These are phyloP conservation scores for Lanistes nyassanus DNA, from an alignment of 1,140 invertebrate genomes.

Conservation along the genomic window DNA sequence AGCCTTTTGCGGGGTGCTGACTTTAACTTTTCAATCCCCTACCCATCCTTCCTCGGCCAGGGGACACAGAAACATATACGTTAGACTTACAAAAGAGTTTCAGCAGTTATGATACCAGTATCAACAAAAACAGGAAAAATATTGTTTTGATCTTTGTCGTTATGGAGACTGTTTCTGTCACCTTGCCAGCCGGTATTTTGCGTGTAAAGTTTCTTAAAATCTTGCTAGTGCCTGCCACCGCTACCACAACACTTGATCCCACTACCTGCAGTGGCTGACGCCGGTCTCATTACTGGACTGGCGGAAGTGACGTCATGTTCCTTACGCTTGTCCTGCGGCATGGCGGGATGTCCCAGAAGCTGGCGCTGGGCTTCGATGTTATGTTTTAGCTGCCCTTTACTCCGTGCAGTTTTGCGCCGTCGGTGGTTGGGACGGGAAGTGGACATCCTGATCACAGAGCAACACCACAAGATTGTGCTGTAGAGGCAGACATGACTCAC, in stretches of 20 bases:
- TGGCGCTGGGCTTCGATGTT: constrained; percentile 47
- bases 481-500: neutral
- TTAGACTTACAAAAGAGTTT: too few relatives aligned
- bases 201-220: neutral
- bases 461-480: neutral
- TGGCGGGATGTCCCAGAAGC: constrained; percentile 30
- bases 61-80: too few relatives aligned
- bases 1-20: too few relatives aligned
- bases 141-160: too few relatives aligned
- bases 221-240: neutral
- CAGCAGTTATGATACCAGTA: too few relatives aligned
- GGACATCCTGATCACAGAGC: neutral
- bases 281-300: constrained; percentile 5
- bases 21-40: too few relatives aligned
- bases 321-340: neutral
- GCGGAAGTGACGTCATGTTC: constrained; percentile 19
- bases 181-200: too few relatives aligned
- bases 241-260: neutral
- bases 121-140: too few relatives aligned
- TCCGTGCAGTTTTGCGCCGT: constrained; percentile 42
- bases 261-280: constrained; percentile 7
- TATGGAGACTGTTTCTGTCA: too few relatives aligned
- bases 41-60: too few relatives aligned
- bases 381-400: constrained; percentile 48
- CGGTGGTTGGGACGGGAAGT: neutral